Evolutionary conservation across 2,888 invertebrate species (phyloP).

Genomic region (Chloroclysta siterata): DNA sequence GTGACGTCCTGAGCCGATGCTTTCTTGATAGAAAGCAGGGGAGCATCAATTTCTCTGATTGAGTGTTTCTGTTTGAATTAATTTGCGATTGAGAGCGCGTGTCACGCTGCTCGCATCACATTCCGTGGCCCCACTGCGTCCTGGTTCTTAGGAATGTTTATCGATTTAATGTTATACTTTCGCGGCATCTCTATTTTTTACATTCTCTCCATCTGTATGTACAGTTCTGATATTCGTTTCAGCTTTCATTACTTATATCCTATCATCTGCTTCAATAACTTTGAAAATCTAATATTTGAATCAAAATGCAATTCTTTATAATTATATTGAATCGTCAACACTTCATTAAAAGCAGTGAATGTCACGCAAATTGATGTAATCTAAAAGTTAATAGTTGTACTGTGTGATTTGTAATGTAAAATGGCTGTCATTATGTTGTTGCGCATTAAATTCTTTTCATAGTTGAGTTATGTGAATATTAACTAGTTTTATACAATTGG

Average conservation of each 20-base stretch:
- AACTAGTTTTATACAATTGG: constrained; percentile 27
- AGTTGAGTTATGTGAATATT: constrained; percentile 27
- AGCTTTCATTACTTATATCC: not conserved
- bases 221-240: not conserved
- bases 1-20: constrained; percentile 69
- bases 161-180: constrained; percentile 70
- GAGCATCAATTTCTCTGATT: constrained; percentile 81
- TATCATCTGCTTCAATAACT: constrained; percentile 3
- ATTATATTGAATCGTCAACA: constrained; percentile 11
- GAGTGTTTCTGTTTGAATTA: constrained; percentile 81
- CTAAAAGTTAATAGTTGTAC: constrained; percentile 22
- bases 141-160: constrained; percentile 76
- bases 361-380: constrained; percentile 28
- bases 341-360: constrained; percentile 32
- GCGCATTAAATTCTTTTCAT: constrained; percentile 23
- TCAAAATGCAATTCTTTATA: constrained; percentile 5
- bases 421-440: constrained; percentile 30
- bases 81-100: constrained; percentile 80
- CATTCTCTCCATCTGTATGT: constrained; percentile 4
- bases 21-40: constrained; percentile 78
- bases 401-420: constrained; percentile 30
- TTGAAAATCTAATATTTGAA: not conserved
- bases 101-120: constrained; percentile 76
- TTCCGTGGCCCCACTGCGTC: constrained; percentile 69
- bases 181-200: constrained; percentile 27